These are phyloP conservation scores for Dorcus hopei DNA, from an alignment of 2,888 invertebrate species.

Conservation along the genomic window DNA sequence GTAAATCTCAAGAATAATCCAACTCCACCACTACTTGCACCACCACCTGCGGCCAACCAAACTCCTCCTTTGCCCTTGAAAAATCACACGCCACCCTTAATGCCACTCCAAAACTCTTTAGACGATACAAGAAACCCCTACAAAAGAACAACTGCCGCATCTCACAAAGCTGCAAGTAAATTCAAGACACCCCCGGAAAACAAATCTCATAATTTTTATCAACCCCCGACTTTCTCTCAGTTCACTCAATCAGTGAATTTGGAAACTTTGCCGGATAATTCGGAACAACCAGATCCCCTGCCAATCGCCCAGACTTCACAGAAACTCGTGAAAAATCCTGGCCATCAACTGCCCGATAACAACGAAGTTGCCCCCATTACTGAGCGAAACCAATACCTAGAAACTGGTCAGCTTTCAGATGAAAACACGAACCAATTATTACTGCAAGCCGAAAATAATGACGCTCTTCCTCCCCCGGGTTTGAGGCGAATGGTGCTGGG, in stretches of 20 bases:
- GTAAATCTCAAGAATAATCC: conserved; percentile 2
- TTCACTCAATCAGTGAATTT: conserved; percentile 56
- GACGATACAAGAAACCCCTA: conserved; percentile 39
- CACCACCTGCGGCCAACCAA: conserved; percentile 42
- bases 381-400: conserved; percentile 73
- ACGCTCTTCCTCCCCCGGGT: conserved; percentile 61
- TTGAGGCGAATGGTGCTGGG: conserved; percentile 64
- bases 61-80: conserved; percentile 22
- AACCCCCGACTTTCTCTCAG: conserved; percentile 6
- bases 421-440: conserved; percentile 17
- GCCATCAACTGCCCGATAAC: conserved; percentile 23
- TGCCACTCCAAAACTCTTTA: conserved; percentile 2
- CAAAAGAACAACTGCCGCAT: conserved; percentile 40
- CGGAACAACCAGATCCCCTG: conserved; percentile 59
- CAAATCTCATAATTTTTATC: conserved; percentile 5
- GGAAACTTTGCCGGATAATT: conserved; percentile 66
- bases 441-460: conserved; percentile 29
- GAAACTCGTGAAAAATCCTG: conserved; percentile 15
- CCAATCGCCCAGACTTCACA: conserved; percentile 22
- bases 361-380: conserved; percentile 52
- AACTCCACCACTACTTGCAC: conserved; percentile 15
- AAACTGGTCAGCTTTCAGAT: conserved; percentile 71
- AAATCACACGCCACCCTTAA: conserved; percentile 21
- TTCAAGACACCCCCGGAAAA: conserved; percentile 19
- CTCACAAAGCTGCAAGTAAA: conserved; percentile 50